Conservation (phyloP, 2,113 vertebrate genomes). For the Psephotus haematonotus region DNA sequence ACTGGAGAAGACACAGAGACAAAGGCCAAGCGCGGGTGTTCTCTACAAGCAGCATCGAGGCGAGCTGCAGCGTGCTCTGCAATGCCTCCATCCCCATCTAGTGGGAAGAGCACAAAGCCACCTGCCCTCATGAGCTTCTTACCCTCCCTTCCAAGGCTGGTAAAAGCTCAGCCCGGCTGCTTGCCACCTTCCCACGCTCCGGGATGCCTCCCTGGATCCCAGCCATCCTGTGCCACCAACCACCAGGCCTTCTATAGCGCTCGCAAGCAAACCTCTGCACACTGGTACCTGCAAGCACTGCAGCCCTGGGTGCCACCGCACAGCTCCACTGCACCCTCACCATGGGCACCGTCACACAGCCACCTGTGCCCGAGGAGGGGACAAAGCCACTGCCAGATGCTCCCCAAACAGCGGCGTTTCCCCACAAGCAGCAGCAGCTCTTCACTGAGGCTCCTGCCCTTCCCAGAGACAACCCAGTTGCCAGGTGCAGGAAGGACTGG, state of each 20-base stretch:
- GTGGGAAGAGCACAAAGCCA: neutral
- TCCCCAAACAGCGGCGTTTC: neutral
- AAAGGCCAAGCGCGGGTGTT: fast-evolving
- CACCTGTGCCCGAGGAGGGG: neutral
- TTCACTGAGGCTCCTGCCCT: neutral
- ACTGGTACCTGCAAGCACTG: fast-evolving
- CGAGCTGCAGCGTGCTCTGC: fast-evolving
- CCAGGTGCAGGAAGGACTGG: conserved; percentile 36
- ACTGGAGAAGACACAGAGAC: fast-evolving
- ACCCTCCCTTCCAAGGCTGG: neutral
- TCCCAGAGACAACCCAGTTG: neutral
- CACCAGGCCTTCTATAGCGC: fast-evolving
- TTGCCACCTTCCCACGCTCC: neutral
- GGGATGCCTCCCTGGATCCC: neutral
- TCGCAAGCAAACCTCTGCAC: fast-evolving
- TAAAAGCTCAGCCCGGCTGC: neutral
- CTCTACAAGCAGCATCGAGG: fast-evolving
- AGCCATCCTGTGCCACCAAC: neutral
- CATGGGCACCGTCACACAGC: neutral
- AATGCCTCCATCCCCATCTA: conserved; percentile 55
- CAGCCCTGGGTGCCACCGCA: neutral
- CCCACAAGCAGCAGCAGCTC: neutral
- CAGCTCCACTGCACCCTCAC: neutral
- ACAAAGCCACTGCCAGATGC: neutral
- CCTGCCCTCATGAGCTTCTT: fast-evolving